Evolutionary conservation across 2,113 vertebrate genomes (phyloP).

Genomic region (Menidia beryllina): DNA sequence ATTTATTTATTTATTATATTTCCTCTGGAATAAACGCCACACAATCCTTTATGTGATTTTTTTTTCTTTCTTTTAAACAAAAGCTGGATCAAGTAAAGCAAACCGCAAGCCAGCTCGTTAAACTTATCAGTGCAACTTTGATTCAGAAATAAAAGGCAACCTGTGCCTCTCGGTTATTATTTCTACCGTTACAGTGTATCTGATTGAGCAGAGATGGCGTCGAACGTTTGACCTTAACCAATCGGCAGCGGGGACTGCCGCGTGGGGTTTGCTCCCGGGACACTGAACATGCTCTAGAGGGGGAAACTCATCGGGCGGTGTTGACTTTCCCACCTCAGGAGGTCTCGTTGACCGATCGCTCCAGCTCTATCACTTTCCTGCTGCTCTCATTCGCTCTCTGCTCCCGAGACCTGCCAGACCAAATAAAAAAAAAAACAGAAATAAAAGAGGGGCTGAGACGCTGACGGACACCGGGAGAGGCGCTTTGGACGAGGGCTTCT

Average conservation of each 20-base stretch:
- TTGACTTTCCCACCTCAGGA: conserved; percentile 60
- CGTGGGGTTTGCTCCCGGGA: conserved; percentile 68
- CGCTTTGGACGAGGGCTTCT: no score
- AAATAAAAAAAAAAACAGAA: no score
- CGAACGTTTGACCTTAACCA: conserved; percentile 33
- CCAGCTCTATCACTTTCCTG: conserved; percentile 72
- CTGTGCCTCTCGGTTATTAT: conserved; percentile 45
- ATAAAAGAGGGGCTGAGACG: neutral
- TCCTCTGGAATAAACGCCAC: conserved; percentile 38
- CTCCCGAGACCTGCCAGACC: conserved; percentile 67
- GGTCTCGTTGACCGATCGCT: conserved; percentile 75
- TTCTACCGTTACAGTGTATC: conserved; percentile 61
- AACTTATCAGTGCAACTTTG: conserved; percentile 75
- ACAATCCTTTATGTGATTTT: conserved; percentile 20
- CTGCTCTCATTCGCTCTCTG: conserved; percentile 57
- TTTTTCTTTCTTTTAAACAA: conserved; percentile 6
- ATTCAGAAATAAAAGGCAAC: conserved; percentile 54
- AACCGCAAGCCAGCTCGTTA: conserved; percentile 23
- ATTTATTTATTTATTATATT: no score
- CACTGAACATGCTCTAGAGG: conserved; percentile 62
- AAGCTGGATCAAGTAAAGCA: conserved; percentile 14
- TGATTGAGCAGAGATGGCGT: conserved; percentile 43
- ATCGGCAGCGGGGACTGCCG: conserved; percentile 48
- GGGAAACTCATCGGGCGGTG: conserved; percentile 15
- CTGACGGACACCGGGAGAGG: no score